Percentiles rank a stretch among this genome's conserved stretches.
phyloP scores from a whole-genome alignment of 2,888 invertebrate species.

The Hipparchia sbordonii region DNA sequence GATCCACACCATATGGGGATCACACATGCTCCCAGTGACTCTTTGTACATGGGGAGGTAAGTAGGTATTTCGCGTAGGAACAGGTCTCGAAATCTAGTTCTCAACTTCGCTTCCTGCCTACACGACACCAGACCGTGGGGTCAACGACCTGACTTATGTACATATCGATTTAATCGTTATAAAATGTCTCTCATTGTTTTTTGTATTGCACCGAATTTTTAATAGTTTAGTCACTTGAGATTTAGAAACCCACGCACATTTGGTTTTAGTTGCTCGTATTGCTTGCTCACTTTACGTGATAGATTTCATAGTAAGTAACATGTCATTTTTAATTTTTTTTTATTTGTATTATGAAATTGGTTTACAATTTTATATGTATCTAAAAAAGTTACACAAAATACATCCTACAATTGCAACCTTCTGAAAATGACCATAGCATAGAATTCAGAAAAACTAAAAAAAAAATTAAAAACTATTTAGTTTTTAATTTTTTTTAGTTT shows the following conservation, averaged over 20 bases:
- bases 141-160: slow-evolving; percentile 5
- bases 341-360: too few species aligned
- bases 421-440: too few species aligned
- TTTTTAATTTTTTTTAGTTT: too few species aligned
- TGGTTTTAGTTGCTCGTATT: too few species aligned
- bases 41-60: not conserved
- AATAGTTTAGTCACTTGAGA: not conserved
- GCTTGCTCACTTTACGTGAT: too few species aligned
- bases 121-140: not conserved
- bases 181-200: not conserved
- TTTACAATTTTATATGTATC: too few species aligned
- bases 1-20: not conserved
- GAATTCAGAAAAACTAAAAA: too few species aligned
- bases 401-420: too few species aligned
- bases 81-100: slow-evolving; percentile 24
- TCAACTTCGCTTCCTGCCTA: slow-evolving; percentile 15
- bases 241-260: not conserved
- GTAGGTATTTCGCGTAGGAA: slow-evolving; percentile 23
- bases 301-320: not conserved
- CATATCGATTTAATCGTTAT: not conserved
- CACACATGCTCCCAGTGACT: not conserved
- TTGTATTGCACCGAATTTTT: not conserved
- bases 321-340: too few species aligned
- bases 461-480: too few species aligned
- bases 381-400: too few species aligned